phyloP scores from a whole-genome alignment of 2,797 vertebrate genomes.

The Microctenopoma stevenorrisi region DNA sequence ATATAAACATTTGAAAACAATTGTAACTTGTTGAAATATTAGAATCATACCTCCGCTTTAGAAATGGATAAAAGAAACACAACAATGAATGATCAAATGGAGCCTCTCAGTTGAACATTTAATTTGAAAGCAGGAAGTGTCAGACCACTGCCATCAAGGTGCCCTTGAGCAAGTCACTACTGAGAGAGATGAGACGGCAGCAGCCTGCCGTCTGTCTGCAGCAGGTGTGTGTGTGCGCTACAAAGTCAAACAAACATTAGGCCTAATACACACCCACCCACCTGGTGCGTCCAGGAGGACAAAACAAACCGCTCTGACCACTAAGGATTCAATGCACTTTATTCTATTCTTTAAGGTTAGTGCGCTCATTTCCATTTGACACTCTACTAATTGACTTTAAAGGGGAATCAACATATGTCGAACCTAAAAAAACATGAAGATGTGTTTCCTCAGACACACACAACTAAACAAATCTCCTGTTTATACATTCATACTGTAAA shows the following conservation, averaged over 20 bases:
- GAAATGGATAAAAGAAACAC: too few relatives aligned
- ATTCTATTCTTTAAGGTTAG: background rate
- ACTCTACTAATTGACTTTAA: background rate
- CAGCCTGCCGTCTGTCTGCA: slow-evolving; percentile 23
- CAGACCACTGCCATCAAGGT: slow-evolving; percentile 19
- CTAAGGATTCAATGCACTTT: background rate
- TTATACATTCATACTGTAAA: too few relatives aligned
- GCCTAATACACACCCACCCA: slow-evolving; percentile 23
- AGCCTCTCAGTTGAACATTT: slow-evolving; percentile 3
- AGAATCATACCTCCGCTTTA: too few relatives aligned
- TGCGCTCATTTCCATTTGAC: background rate
- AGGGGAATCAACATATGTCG: too few relatives aligned
- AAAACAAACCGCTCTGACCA: slow-evolving; percentile 7
- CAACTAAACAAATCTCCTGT: background rate
- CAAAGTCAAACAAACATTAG: slow-evolving; percentile 39
- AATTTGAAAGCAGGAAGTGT: slow-evolving; percentile 32
- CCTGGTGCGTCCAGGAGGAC: slow-evolving; percentile 43
- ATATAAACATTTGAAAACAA: too few relatives aligned
- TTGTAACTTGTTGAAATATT: too few relatives aligned
- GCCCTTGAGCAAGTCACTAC: slow-evolving; percentile 48
- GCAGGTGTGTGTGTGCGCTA: slow-evolving; percentile 42
- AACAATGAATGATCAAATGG: background rate
- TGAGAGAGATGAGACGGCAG: slow-evolving; percentile 22
- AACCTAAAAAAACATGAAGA: too few relatives aligned
- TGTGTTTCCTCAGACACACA: too few relatives aligned